These are phyloP conservation scores for Hylia prasina DNA, from an alignment of 2,113 vertebrate species.

Conservation along the genomic window DNA sequence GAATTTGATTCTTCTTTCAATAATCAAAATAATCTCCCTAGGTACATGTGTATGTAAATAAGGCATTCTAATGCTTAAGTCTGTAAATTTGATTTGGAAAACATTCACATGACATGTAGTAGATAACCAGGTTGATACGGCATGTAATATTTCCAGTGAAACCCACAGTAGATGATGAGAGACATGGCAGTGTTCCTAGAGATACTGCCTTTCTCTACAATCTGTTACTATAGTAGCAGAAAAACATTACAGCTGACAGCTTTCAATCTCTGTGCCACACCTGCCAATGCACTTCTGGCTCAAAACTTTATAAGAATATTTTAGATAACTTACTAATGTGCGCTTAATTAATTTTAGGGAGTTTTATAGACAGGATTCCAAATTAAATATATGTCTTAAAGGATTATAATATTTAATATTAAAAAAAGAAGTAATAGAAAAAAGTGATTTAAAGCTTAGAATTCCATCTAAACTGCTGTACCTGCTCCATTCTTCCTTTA, in stretches of 20 bases:
- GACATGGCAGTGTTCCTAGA: neutral
- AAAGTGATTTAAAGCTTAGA: neutral
- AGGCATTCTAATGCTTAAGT: neutral
- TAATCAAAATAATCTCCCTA: neutral
- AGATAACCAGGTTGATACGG: neutral
- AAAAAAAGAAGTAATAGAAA: neutral
- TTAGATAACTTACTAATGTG: neutral
- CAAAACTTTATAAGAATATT: neutral
- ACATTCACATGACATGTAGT: neutral
- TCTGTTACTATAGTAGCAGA: neutral
- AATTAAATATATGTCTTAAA: neutral
- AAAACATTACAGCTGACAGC: neutral
- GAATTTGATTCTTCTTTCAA: neutral
- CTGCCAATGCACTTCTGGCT: neutral
- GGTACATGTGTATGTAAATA: neutral
- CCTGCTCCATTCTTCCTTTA: neutral
- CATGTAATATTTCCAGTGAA: neutral
- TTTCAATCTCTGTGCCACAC: neutral
- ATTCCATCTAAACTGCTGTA: neutral
- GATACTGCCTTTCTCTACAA: neutral
- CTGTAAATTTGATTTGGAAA: neutral
- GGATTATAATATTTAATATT: neutral
- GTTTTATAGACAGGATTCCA: neutral
- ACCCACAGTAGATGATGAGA: neutral
- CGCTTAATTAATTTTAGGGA: neutral